phyloP scores from a whole-genome alignment of 2,888 invertebrate species.

The Xanthorhoe designata region DNA sequence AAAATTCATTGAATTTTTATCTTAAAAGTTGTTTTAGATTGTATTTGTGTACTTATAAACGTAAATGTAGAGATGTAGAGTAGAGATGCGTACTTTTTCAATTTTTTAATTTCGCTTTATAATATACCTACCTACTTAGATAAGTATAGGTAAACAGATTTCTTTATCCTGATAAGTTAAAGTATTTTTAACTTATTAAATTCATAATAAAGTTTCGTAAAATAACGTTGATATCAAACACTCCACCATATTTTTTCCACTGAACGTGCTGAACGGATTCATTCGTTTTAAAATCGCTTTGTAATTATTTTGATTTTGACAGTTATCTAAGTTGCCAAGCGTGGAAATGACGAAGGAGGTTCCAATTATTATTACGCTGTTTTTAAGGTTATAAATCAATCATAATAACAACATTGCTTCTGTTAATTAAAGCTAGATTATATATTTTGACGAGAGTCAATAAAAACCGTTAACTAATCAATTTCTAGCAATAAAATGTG shows the following conservation, averaged over 20 bases:
- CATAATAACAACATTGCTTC: constrained; percentile 39
- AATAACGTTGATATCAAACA: too few relatives aligned
- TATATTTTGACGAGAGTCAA: constrained; percentile 37
- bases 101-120: too few relatives aligned
- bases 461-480: constrained; percentile 42
- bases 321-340: constrained; percentile 24
- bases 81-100: not conserved
- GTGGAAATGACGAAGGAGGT: constrained; percentile 30
- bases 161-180: too few relatives aligned
- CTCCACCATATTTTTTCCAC: too few relatives aligned
- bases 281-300: too few relatives aligned
- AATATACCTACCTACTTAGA: too few relatives aligned
- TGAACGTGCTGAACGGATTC: too few relatives aligned
- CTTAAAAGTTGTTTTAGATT: constrained; percentile 9
- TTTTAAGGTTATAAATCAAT: constrained; percentile 38
- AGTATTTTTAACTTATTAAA: too few relatives aligned
- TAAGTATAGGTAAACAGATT: too few relatives aligned
- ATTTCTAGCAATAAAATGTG: constrained; percentile 31
- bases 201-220: too few relatives aligned
- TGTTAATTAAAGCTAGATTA: constrained; percentile 35
- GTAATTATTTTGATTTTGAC: too few relatives aligned
- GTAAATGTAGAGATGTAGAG: not conserved
- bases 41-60: not conserved
- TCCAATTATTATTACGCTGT: constrained; percentile 38
- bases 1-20: constrained; percentile 18